Base-by-base conservation (phyloP, 2,113 vertebrate genomes). In the Bufo gargarizans region DNA sequence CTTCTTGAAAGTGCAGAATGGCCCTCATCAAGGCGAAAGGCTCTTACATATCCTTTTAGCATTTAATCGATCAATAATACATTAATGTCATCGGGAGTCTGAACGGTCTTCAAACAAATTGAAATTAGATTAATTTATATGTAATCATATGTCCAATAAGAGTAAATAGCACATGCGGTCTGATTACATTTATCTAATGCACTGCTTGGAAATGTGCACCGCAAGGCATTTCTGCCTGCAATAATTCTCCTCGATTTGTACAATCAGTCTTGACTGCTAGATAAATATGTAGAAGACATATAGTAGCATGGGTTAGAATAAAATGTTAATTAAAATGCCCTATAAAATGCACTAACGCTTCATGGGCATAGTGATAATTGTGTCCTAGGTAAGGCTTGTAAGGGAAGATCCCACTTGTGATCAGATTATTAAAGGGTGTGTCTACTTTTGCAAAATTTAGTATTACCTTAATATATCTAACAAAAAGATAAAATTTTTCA, bases 81-180 rank as follows among this genome's bases (percentile, higher is more conserved):
- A 88, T 88, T 83, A 88, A 83, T 88, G 87, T 88, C 87, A 88
- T 83, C 80, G 50, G 56, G n/a, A 83, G 80, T 13, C 80, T 83
- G 80, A 88, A 83, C 86, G 84, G 87, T 67, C 87, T 83, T 88
- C 87, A 88, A 88, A 84, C 87, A 88, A 83, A 88, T 71, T 84
- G 69, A 82, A 43, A 82, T 43, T 71, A 88, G 87, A 88, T 88
- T 83, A 88, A 88, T 88, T 76, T 83, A 88, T 88, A 88, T 84
- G 80, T 83, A 88, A 88, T 83, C 56, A 77, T 88, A 83, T 88
- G 87, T 88, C 80, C 87, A 82, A 65, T 77, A 88, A 88, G 56
- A 83, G 87, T 88, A 88, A 83, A 88, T 88, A 83, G 69, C 80
- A 20, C 47, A 45, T 33, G 77, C 17, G 80, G 45, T 77, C 80